These are phyloP conservation scores for Sepioteuthis lessoniana DNA, from an alignment of 2,888 invertebrate species.

Conservation along the genomic window DNA sequence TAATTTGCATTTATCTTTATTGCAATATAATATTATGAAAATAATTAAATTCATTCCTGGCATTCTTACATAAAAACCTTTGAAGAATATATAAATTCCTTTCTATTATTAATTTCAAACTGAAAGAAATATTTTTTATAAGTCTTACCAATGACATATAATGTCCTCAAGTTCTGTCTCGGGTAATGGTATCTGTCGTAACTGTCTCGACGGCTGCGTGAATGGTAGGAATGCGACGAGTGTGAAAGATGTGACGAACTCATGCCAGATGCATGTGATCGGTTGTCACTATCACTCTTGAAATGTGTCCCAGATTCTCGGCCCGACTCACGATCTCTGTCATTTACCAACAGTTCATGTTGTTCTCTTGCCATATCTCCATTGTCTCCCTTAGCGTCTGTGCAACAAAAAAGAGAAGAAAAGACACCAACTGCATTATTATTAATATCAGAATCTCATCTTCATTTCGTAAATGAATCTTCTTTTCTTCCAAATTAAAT, in stretches of 20 bases:
- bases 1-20: too few relatives aligned
- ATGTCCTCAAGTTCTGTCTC: slow-evolving; percentile 81
- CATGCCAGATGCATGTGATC: slow-evolving; percentile 74
- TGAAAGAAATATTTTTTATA: neutral
- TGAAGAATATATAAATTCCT: neutral
- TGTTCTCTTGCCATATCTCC: slow-evolving; percentile 76
- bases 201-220: slow-evolving; percentile 75
- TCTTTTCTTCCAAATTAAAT: too few relatives aligned
- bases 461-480: too few relatives aligned
- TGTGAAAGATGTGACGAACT: slow-evolving; percentile 71
- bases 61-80: neutral
- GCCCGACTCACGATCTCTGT: slow-evolving; percentile 72
- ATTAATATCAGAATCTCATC: neutral
- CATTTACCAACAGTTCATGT: slow-evolving; percentile 74
- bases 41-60: too few relatives aligned
- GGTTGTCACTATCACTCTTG: slow-evolving; percentile 76
- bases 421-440: slow-evolving; percentile 52
- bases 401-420: neutral
- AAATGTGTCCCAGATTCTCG: slow-evolving; percentile 77
- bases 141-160: slow-evolving; percentile 78
- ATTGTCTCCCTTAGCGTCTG: slow-evolving; percentile 81
- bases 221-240: slow-evolving; percentile 79
- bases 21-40: too few relatives aligned
- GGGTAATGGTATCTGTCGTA: slow-evolving; percentile 85
- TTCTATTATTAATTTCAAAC: neutral